phyloP scores from a whole-genome alignment of 2,113 vertebrate genomes.

The Mandrillus leucophaeus region DNA sequence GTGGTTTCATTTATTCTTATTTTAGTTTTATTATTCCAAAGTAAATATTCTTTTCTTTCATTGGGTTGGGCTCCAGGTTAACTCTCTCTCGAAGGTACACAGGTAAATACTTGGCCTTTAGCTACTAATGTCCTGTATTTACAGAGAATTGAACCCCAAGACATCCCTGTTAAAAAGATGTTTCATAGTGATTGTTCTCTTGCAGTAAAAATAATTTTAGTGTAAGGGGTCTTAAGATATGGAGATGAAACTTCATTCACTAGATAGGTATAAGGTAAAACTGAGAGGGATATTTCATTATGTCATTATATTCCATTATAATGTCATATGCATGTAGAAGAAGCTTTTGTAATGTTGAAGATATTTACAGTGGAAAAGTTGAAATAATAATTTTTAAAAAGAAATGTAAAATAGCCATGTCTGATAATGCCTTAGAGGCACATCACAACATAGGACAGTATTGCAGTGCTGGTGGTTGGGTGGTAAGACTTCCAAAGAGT shows the following conservation, averaged over 20 bases:
- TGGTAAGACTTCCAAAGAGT: background rate
- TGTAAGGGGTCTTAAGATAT: background rate
- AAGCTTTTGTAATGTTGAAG: background rate
- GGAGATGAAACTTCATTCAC: background rate
- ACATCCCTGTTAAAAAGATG: background rate
- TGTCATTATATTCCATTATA: background rate
- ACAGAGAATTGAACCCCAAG: background rate
- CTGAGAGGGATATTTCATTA: background rate
- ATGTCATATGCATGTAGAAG: background rate
- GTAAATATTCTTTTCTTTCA: background rate
- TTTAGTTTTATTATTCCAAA: background rate
- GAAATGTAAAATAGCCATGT: background rate
- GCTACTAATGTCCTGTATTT: background rate
- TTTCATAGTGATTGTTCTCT: background rate
- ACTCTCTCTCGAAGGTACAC: background rate
- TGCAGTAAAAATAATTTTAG: background rate
- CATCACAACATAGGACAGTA: background rate
- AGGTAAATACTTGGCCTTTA: background rate
- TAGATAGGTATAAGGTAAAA: background rate
- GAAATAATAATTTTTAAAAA: conserved; percentile 13
- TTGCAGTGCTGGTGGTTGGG: background rate
- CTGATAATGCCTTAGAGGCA: background rate
- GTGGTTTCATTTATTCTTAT: background rate
- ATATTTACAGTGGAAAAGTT: background rate
- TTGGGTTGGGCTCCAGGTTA: background rate